phyloP scores from a whole-genome alignment of 2,113 vertebrate genomes.

The Thermophis baileyi region DNA sequence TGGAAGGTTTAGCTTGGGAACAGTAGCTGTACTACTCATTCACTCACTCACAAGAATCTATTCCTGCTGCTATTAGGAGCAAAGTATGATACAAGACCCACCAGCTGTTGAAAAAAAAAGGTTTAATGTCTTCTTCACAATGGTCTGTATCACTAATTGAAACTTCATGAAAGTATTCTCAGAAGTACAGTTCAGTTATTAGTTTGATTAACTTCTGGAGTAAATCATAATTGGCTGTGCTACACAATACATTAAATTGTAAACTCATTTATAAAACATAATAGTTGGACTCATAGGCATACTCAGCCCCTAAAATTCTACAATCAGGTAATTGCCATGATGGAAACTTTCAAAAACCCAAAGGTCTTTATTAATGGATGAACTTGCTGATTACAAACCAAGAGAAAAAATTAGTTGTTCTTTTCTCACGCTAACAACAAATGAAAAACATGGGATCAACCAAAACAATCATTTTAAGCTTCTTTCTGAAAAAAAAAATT shows the following conservation, averaged over 20 bases:
- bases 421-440: not conserved
- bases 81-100: not conserved
- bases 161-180: not conserved
- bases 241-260: not conserved
- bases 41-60: not conserved
- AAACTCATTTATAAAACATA: not conserved
- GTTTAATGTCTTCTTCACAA: not conserved
- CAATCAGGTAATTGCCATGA: fast-evolving
- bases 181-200: not conserved
- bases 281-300: not conserved
- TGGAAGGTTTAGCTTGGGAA: not conserved
- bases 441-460: not conserved
- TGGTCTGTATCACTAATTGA: not conserved
- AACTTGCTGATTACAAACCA: not conserved
- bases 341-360: not conserved
- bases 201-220: not conserved
- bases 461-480: not conserved
- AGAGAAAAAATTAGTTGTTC: not conserved
- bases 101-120: not conserved
- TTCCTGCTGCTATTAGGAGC: not conserved
- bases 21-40: not conserved
- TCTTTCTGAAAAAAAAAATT: not conserved
- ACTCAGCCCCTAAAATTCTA: not conserved
- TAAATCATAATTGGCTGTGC: not conserved
- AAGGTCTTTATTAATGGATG: not conserved